Evolutionary conservation across 1,140 invertebrate genomes (phyloP).

Genomic region (Aphis gossypii): DNA sequence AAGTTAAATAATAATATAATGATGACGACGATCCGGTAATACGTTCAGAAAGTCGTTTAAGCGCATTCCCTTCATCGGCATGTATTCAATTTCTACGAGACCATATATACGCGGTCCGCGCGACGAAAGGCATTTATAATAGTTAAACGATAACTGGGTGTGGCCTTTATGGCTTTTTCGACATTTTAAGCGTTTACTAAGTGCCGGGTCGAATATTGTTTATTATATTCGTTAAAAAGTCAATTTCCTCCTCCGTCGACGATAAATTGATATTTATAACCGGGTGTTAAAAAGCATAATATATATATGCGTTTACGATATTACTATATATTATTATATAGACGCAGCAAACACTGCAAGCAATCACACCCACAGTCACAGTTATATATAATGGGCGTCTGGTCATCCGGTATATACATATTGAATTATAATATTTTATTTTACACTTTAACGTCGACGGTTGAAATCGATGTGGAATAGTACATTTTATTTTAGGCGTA

Average conservation of each 20-base stretch:
- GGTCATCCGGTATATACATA: not conserved
- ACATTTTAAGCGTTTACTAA: slow-evolving; percentile 7
- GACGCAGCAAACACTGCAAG: not conserved
- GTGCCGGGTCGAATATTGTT: not conserved
- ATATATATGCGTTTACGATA: not conserved
- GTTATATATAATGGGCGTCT: not conserved
- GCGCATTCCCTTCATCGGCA: not conserved
- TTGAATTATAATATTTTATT: slow-evolving; percentile 7
- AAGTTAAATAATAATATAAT: slow-evolving; percentile 16
- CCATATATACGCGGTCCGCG: not conserved
- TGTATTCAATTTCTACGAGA: not conserved
- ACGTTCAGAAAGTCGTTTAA: slow-evolving; percentile 11
- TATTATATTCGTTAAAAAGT: slow-evolving; percentile 20
- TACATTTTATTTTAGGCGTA: not conserved
- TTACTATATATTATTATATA: not conserved
- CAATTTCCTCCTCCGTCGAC: not conserved
- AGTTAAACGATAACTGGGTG: slow-evolving; percentile 23
- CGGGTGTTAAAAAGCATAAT: slow-evolving; percentile 14
- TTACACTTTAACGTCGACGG: not conserved
- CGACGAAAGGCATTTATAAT: slow-evolving; percentile 28
- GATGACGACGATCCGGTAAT: not conserved
- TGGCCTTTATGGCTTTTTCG: slow-evolving; percentile 27
- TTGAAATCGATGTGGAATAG: slow-evolving; percentile 10
- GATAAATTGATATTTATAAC: slow-evolving; percentile 20
- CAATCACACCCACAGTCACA: not conserved